A percentile compares a stretch with the other conserved stretches of the same genome.
Conservation (phyloP, 92 coral and sea anemone genomes). For the Phenganax stokvisi region DNA sequence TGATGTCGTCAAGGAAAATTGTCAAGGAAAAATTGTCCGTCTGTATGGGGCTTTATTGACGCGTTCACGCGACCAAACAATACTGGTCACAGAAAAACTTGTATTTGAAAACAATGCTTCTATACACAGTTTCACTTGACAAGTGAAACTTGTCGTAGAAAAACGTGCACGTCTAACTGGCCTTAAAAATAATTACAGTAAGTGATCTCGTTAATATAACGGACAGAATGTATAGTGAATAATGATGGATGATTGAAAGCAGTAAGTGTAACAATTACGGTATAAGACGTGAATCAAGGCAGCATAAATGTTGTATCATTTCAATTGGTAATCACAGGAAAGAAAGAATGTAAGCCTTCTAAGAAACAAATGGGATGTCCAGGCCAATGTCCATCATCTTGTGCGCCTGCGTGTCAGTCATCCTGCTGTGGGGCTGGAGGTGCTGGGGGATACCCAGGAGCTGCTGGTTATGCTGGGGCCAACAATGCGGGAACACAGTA, state of each 20-base stretch:
- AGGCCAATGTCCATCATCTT: slow-evolving; percentile 38
- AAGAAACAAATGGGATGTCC: slow-evolving; percentile 41
- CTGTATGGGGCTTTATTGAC: no score
- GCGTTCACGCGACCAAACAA: no score
- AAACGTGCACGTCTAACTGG: no score
- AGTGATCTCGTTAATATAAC: not conserved
- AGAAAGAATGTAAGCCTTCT: slow-evolving; percentile 17
- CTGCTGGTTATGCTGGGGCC: slow-evolving; percentile 6
- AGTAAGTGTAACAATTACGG: not conserved
- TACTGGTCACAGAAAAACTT: no score
- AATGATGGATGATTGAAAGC: not conserved
- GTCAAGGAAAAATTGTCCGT: no score
- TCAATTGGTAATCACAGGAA: not conserved
- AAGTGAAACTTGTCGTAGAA: no score
- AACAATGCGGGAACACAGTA: not conserved
- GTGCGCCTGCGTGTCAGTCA: slow-evolving; percentile 32
- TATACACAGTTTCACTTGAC: no score
- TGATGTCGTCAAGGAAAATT: no score
- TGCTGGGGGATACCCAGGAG: slow-evolving; percentile 3
- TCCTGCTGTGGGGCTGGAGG: slow-evolving; percentile 28
- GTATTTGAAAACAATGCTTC: no score
- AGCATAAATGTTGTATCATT: no score
- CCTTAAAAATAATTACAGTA: not conserved
- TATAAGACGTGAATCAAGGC: no score
- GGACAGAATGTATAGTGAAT: not conserved